Conservation (phyloP, 2,888 invertebrate species). For the Polyommatus icarus region DNA sequence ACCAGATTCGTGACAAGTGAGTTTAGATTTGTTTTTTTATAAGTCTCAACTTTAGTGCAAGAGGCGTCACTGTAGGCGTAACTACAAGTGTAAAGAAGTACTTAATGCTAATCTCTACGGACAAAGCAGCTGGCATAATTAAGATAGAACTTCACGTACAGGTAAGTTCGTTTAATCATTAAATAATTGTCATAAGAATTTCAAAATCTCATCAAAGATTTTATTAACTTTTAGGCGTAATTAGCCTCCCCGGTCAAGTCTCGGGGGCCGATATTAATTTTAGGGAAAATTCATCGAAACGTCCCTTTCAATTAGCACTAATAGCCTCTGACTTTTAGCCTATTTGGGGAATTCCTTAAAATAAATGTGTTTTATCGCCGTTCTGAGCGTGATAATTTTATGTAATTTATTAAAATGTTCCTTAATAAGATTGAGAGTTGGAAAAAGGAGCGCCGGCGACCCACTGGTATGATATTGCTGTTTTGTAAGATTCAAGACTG, state of each 20-base stretch:
- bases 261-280: constrained; percentile 36
- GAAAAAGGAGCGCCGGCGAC: not conserved
- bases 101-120: too few relatives aligned
- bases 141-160: too few relatives aligned
- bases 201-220: constrained; percentile 9
- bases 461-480: not conserved
- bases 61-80: too few relatives aligned
- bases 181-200: not conserved
- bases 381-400: constrained; percentile 16
- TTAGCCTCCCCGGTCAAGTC: constrained; percentile 7
- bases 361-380: constrained; percentile 38
- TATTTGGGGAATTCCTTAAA: constrained; percentile 32
- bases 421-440: not conserved
- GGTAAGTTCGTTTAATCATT: too few relatives aligned
- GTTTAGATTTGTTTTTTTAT: too few relatives aligned
- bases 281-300: constrained; percentile 37
- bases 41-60: too few relatives aligned
- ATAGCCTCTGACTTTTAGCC: constrained; percentile 36
- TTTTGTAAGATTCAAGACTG: not conserved
- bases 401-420: not conserved
- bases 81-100: too few relatives aligned
- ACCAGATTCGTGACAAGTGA: too few relatives aligned
- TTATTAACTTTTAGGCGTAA: constrained; percentile 20
- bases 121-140: too few relatives aligned
- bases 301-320: constrained; percentile 41